Evolutionary conservation across 2,888 invertebrate genomes (phyloP).

Genomic region (Drosophila kambysellisi): DNA sequence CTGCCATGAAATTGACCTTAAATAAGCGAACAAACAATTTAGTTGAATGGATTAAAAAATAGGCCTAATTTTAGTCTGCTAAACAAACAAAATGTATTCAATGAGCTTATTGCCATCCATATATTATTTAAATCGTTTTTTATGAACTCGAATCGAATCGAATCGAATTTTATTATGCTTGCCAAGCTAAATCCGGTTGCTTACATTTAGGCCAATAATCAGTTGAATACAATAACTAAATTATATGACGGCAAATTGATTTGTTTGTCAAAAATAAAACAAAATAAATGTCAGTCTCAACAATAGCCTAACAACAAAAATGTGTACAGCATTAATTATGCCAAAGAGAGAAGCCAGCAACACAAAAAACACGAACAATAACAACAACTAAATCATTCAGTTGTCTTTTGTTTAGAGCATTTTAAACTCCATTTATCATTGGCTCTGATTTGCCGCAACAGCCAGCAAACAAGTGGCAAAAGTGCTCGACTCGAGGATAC

Average conservation of each 20-base stretch:
- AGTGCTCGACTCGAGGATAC: background rate
- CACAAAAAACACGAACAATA: conserved; percentile 27
- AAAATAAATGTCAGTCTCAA: conserved; percentile 7
- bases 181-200: background rate
- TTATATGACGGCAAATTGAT: conserved; percentile 66
- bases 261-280: conserved; percentile 39
- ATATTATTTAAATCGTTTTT: background rate
- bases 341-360: conserved; percentile 5
- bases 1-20: background rate
- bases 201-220: conserved; percentile 55
- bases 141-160: conserved; percentile 29
- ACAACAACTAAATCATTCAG: conserved; percentile 65
- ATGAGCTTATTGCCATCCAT: background rate
- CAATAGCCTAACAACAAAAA: conserved; percentile 26
- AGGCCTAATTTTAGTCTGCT: background rate
- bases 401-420: conserved; percentile 53
- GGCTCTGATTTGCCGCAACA: conserved; percentile 52
- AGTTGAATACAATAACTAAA: conserved; percentile 63
- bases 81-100: background rate
- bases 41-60: conserved; percentile 21
- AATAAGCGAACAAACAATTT: conserved; percentile 11
- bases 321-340: conserved; percentile 70
- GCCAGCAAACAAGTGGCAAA: background rate
- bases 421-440: conserved; percentile 74
- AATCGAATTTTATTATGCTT: background rate